These are phyloP conservation scores for Tetragonula carbonaria DNA, from an alignment of 2,888 invertebrate genomes.

Conservation along the genomic window DNA sequence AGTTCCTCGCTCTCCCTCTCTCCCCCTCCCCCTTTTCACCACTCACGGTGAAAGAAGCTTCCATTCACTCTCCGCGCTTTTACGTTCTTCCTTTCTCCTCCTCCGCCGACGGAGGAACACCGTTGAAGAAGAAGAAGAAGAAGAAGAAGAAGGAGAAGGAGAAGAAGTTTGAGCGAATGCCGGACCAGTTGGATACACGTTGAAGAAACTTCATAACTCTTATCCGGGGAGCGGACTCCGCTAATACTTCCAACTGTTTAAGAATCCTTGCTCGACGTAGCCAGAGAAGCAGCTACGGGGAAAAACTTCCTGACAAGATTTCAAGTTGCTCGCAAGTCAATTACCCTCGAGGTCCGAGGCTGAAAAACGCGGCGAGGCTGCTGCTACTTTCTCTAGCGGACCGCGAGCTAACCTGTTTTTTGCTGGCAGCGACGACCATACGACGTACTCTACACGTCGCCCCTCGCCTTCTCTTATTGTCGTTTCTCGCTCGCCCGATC, in stretches of 20 bases:
- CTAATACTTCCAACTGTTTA: conserved; percentile 60
- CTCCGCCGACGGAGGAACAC: not conserved
- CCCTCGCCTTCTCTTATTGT: no score
- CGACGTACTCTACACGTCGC: not conserved
- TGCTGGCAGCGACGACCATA: not conserved
- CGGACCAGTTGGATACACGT: conserved; percentile 26
- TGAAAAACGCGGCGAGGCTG: conserved; percentile 45
- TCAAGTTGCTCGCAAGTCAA: conserved; percentile 62
- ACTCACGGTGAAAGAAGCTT: no score
- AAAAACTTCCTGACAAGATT: conserved; percentile 60
- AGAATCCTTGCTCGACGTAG: conserved; percentile 43
- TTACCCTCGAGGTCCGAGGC: conserved; percentile 48
- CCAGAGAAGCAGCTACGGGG: conserved; percentile 23
- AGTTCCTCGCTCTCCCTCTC: no score
- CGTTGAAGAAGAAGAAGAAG: not conserved
- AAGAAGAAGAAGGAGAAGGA: no score
- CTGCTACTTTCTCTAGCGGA: conserved; percentile 6
- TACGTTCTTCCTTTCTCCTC: not conserved
- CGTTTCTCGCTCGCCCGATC: not conserved
- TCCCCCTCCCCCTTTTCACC: no score
- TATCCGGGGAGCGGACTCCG: conserved; percentile 36
- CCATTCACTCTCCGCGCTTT: not conserved
- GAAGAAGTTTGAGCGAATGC: conserved; percentile 26
- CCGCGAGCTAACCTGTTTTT: conserved; percentile 49
- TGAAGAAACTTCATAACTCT: conserved; percentile 48